These are phyloP conservation scores for Asobara japonica DNA, from an alignment of 1,140 invertebrate species.

Conservation along the genomic window DNA sequence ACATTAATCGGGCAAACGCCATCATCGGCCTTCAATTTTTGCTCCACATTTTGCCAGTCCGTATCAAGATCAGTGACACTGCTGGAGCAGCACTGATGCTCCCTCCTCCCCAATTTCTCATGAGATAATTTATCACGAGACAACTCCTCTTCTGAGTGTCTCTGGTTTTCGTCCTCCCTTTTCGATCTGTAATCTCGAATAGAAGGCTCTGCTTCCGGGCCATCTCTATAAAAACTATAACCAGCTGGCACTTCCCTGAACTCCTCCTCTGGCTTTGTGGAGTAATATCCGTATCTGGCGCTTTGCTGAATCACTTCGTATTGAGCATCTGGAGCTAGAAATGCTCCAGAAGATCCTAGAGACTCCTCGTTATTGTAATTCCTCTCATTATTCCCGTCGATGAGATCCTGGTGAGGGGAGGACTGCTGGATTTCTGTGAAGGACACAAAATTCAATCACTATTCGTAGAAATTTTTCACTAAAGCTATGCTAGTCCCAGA, in stretches of 20 bases:
- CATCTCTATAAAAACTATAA: conserved; percentile 43
- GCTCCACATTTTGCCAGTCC: conserved; percentile 55
- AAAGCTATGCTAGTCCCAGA: no score
- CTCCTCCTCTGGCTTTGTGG: conserved; percentile 53
- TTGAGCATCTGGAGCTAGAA: conserved; percentile 71
- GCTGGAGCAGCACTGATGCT: conserved; percentile 53
- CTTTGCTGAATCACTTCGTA: conserved; percentile 71
- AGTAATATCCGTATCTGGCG: conserved; percentile 51
- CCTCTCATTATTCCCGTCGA: not conserved
- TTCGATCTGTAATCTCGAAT: conserved; percentile 17
- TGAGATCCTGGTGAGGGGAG: conserved; percentile 1
- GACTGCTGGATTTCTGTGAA: no score
- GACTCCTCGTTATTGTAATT: conserved; percentile 58
- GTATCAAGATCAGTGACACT: conserved; percentile 45
- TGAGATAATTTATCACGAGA: conserved; percentile 43
- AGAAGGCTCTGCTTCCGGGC: conserved; percentile 25
- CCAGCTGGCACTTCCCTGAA: conserved; percentile 44
- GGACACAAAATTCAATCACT: no score
- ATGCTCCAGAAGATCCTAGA: conserved; percentile 53
- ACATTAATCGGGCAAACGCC: conserved; percentile 59
- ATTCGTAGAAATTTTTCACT: no score
- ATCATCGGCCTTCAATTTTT: conserved; percentile 51
- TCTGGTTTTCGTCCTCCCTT: conserved; percentile 46
- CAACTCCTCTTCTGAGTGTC: conserved; percentile 39
- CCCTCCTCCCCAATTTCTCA: conserved; percentile 46